Evolutionary conservation across 2,113 vertebrate genomes (phyloP).

Genomic region (Varanus salvator): DNA sequence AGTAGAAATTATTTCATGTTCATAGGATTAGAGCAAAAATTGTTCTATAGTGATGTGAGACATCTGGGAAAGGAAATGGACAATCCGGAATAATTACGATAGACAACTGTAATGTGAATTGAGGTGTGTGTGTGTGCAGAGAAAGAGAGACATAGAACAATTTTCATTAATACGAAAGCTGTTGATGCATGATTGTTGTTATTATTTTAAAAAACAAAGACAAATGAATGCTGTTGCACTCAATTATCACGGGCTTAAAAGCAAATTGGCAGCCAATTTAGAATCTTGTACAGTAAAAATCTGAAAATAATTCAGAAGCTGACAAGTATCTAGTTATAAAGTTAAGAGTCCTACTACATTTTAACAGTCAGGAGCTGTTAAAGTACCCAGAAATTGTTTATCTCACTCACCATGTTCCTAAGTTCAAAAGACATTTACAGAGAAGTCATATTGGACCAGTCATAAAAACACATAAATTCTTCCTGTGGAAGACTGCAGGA

Average conservation of each 20-base stretch:
- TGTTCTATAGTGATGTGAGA: not conserved
- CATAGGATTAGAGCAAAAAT: not conserved
- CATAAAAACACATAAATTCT: not conserved
- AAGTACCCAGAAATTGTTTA: slow-evolving; percentile 38
- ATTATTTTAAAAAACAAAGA: not conserved
- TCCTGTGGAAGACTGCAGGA: not conserved
- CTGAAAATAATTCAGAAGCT: not conserved
- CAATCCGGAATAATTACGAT: not conserved
- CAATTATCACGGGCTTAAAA: not conserved
- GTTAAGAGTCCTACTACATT: slow-evolving; percentile 21
- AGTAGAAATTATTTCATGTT: not conserved
- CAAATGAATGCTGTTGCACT: not conserved
- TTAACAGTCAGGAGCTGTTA: not conserved
- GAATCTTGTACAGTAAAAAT: not conserved
- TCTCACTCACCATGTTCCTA: slow-evolving; percentile 55
- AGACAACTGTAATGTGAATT: not conserved
- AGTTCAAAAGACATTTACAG: not conserved
- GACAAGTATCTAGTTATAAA: slow-evolving; percentile 9
- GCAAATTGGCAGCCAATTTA: not conserved
- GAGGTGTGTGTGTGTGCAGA: too few relatives aligned
- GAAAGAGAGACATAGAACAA: not conserved
- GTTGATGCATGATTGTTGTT: not conserved
- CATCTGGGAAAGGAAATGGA: not conserved
- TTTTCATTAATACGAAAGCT: not conserved
- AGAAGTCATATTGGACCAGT: not conserved